Evolutionary conservation across 2,888 invertebrate genomes (phyloP).

Genomic region (Nebria brevicollis): DNA sequence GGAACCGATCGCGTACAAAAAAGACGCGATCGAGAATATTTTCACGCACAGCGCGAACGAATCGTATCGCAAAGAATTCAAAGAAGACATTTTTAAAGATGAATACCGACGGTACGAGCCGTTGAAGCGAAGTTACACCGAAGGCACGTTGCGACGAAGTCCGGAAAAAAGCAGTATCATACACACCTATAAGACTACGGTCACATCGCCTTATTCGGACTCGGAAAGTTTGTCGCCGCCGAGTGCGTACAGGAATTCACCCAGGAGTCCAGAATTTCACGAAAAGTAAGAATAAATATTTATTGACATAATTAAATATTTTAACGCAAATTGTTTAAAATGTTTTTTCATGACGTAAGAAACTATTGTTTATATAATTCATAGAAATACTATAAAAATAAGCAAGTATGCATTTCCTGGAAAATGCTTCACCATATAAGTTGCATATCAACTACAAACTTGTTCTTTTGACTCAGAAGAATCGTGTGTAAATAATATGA

Average conservation of each 20-base stretch:
- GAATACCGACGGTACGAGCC: constrained; percentile 59
- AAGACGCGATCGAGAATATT: constrained; percentile 62
- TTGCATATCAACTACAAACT: no score
- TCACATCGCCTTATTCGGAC: constrained; percentile 60
- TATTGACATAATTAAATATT: no score
- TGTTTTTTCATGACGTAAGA: not conserved
- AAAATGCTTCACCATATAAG: no score
- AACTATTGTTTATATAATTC: not conserved
- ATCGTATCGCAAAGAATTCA: constrained; percentile 58
- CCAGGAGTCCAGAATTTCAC: constrained; percentile 63
- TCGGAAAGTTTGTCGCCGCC: constrained; percentile 62
- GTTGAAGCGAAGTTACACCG: constrained; percentile 61
- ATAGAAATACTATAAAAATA: no score
- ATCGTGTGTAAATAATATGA: not conserved
- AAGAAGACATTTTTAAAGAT: constrained; percentile 60
- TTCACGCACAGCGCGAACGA: constrained; percentile 61
- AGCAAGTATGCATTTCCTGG: no score
- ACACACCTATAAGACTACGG: constrained; percentile 54
- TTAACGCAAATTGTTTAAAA: no score
- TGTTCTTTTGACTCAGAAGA: no score
- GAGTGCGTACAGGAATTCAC: constrained; percentile 58
- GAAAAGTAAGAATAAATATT: constrained; percentile 62
- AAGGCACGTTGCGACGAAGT: constrained; percentile 58
- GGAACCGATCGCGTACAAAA: constrained; percentile 44
- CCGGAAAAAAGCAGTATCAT: constrained; percentile 54